Evolutionary conservation across 2,113 vertebrate genomes (phyloP).

Genomic region (Oryzias curvinotus): DNA sequence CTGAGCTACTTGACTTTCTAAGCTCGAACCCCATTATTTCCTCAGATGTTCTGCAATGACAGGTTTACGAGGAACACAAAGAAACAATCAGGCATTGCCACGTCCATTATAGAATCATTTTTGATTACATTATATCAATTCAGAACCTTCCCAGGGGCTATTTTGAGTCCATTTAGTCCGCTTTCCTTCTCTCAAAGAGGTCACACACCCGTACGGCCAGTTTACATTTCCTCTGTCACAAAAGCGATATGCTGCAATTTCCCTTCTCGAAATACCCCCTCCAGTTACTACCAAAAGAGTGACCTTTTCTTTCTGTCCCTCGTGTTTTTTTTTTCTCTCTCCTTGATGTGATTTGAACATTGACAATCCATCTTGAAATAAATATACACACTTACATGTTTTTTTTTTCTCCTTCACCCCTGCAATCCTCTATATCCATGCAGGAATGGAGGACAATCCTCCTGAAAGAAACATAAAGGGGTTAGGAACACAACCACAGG

Average conservation of each 20-base stretch:
- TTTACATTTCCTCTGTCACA: constrained; percentile 79
- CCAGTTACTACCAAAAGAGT: constrained; percentile 77
- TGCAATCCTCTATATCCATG: constrained; percentile 59
- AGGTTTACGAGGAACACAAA: constrained; percentile 30
- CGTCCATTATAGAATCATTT: constrained; percentile 40
- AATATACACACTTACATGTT: constrained; percentile 53
- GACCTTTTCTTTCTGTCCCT: constrained; percentile 69
- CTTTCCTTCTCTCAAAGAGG: constrained; percentile 67
- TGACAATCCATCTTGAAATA: constrained; percentile 69
- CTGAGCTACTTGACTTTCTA: constrained; percentile 28
- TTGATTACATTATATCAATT: constrained; percentile 64
- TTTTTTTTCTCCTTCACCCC: constrained; percentile 7
- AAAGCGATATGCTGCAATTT: constrained; percentile 78
- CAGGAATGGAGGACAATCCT: constrained; percentile 65
- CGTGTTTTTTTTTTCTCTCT: constrained; percentile 13
- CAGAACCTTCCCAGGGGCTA: constrained; percentile 73
- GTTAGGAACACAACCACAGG: constrained; percentile 24
- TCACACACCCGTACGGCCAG: constrained; percentile 75
- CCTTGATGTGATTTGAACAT: constrained; percentile 56
- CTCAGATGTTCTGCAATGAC: constrained; percentile 23
- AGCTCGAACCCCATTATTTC: constrained; percentile 26
- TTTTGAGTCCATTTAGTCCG: constrained; percentile 75
- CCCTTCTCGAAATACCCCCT: constrained; percentile 74
- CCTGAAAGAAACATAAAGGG: constrained; percentile 53
- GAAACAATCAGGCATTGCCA: constrained; percentile 46